phyloP scores from a whole-genome alignment of 2,113 vertebrate genomes.

The Petaurus breviceps region DNA sequence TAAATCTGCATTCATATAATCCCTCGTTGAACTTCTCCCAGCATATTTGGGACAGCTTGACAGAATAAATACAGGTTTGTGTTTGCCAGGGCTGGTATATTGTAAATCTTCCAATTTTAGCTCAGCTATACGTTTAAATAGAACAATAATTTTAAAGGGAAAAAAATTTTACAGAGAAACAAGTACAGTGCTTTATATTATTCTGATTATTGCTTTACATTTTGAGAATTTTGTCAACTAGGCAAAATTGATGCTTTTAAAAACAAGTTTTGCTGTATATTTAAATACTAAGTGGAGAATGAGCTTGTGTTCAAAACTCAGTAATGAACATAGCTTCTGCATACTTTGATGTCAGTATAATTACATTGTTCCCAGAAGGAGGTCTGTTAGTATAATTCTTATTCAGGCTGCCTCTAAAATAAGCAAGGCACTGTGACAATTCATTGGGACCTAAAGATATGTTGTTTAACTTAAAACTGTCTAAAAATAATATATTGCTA shows the following conservation, averaged over 20 bases:
- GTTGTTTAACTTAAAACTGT: conserved; percentile 19
- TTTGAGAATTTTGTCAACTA: not conserved
- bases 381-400: not conserved
- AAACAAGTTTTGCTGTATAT: not conserved
- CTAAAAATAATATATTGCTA: not conserved
- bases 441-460: conserved; percentile 1
- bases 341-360: not conserved
- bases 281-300: not conserved
- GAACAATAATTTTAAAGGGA: not conserved
- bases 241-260: not conserved
- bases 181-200: not conserved
- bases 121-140: not conserved
- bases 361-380: not conserved
- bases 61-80: conserved; percentile 30
- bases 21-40: conserved; percentile 36
- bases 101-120: conserved; percentile 21
- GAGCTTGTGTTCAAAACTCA: not conserved
- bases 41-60: conserved; percentile 12
- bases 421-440: not conserved
- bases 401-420: conserved; percentile 10
- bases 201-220: not conserved
- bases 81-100: conserved; percentile 5
- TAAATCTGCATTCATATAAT: conserved; percentile 39
- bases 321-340: not conserved
- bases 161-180: not conserved